phyloP scores from a whole-genome alignment of 2,797 vertebrate species.

The Natrix natrix region DNA sequence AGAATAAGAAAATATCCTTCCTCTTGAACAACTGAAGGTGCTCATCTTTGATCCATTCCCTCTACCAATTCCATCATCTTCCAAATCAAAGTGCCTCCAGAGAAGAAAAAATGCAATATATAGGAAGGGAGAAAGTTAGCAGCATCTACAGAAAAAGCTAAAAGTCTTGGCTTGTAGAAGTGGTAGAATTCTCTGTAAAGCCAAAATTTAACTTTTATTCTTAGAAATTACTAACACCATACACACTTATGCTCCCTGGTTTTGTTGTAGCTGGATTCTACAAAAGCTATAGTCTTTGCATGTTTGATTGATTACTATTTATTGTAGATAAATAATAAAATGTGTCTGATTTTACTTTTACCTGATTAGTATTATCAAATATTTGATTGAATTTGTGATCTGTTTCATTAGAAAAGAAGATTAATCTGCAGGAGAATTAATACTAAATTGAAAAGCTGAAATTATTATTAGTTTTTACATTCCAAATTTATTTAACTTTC shows the following conservation, averaged over 20 bases:
- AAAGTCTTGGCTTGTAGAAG: neutral
- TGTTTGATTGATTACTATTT: constrained; percentile 2
- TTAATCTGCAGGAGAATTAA: constrained; percentile 48
- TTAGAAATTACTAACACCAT: neutral
- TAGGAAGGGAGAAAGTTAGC: neutral
- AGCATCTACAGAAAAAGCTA: neutral
- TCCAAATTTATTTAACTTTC: constrained; percentile 45
- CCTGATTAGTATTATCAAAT: constrained; percentile 39
- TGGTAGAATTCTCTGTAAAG: neutral
- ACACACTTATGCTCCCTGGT: neutral
- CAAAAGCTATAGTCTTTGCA: neutral
- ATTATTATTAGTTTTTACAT: neutral
- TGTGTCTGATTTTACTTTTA: constrained; percentile 13
- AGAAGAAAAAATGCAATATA: neutral
- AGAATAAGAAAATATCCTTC: neutral
- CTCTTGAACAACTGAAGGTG: neutral
- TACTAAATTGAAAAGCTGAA: constrained; percentile 17
- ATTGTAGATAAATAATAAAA: too few relatives aligned
- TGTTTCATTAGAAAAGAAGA: constrained; percentile 24
- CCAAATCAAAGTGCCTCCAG: neutral
- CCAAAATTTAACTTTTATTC: neutral
- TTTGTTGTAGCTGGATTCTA: neutral
- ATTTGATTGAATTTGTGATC: constrained; percentile 45
- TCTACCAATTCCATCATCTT: neutral
- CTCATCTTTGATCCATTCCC: neutral